Percentiles rank a stretch among this genome's conserved stretches.
Evolutionary conservation across 1,140 invertebrate genomes (phyloP).

Genomic region (Plodia interpunctella): DNA sequence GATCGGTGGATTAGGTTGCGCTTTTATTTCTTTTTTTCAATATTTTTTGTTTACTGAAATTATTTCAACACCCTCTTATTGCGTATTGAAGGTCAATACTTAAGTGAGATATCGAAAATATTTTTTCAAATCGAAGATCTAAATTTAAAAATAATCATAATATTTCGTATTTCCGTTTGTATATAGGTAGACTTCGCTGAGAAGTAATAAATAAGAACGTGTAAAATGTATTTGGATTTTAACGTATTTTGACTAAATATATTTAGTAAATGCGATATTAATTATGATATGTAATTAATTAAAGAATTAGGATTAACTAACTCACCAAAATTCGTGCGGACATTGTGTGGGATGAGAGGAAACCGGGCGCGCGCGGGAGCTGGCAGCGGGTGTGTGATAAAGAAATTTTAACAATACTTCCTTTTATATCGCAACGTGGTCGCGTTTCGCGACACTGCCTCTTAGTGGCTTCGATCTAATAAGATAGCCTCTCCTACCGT

Average conservation of each 20-base stretch:
- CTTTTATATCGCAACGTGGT: slow-evolving; percentile 74
- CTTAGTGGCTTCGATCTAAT: slow-evolving; percentile 45
- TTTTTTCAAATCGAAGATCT: too few species aligned
- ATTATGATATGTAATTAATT: slow-evolving; percentile 12
- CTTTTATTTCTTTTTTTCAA: neutral
- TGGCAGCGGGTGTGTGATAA: slow-evolving; percentile 61
- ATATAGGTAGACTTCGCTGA: too few species aligned
- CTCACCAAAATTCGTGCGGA: slow-evolving; percentile 63
- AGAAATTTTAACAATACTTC: slow-evolving; percentile 73
- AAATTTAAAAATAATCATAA: too few species aligned
- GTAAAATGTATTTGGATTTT: too few species aligned
- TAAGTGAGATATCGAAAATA: neutral
- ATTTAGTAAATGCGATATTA: too few species aligned
- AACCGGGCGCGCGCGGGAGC: slow-evolving; percentile 45
- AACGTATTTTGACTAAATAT: too few species aligned
- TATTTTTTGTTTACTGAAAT: neutral
- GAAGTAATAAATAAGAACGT: too few species aligned
- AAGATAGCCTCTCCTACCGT: slow-evolving; percentile 3
- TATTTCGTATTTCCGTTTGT: too few species aligned
- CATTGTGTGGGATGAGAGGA: slow-evolving; percentile 38
- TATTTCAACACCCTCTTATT: neutral
- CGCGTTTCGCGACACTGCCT: slow-evolving; percentile 69
- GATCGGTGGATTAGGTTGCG: neutral
- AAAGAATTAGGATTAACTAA: too few species aligned
- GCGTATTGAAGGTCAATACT: neutral